These are phyloP conservation scores for Tachystola acroxantha DNA, from an alignment of 2,888 invertebrate species.

Conservation along the genomic window DNA sequence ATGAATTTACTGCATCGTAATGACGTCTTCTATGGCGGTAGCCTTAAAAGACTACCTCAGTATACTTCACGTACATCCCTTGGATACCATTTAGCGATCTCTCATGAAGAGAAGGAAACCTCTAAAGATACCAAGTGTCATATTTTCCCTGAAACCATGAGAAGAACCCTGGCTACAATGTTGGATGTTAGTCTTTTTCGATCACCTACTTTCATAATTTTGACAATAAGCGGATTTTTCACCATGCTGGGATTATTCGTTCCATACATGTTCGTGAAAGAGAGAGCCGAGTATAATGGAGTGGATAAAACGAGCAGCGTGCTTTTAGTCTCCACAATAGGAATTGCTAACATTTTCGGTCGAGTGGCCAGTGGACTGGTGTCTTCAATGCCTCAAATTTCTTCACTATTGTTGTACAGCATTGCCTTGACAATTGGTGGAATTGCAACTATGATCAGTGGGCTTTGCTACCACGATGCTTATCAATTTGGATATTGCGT, in stretches of 20 bases:
- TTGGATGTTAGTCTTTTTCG: conserved; percentile 90
- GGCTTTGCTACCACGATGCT: conserved; percentile 76
- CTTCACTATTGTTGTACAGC: conserved; percentile 93
- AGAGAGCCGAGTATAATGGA: conserved; percentile 77
- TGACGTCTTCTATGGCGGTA: conserved; percentile 94
- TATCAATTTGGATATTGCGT: conserved; percentile 89
- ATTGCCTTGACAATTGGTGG: conserved; percentile 92
- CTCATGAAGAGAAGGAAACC: conserved; percentile 81
- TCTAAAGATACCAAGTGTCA: conserved; percentile 83
- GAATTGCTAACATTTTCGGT: conserved; percentile 94
- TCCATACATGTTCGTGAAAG: conserved; percentile 88
- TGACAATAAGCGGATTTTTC: conserved; percentile 92
- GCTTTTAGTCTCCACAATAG: conserved; percentile 90
- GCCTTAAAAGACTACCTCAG: conserved; percentile 89
- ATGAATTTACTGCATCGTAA: conserved; percentile 92
- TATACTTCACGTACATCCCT: conserved; percentile 89
- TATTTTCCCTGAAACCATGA: conserved; percentile 87
- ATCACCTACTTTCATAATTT: conserved; percentile 91
- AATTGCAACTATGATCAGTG: conserved; percentile 89
- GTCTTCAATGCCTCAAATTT: conserved; percentile 88
- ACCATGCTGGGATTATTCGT: conserved; percentile 98
- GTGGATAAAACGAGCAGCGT: conserved; percentile 77
- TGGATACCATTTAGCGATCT: conserved; percentile 90
- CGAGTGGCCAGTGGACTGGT: conserved; percentile 90
- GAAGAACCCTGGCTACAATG: conserved; percentile 88